Base-by-base conservation (phyloP, 2,888 invertebrate species). In the Hydroisotoma schaefferi region DNA sequence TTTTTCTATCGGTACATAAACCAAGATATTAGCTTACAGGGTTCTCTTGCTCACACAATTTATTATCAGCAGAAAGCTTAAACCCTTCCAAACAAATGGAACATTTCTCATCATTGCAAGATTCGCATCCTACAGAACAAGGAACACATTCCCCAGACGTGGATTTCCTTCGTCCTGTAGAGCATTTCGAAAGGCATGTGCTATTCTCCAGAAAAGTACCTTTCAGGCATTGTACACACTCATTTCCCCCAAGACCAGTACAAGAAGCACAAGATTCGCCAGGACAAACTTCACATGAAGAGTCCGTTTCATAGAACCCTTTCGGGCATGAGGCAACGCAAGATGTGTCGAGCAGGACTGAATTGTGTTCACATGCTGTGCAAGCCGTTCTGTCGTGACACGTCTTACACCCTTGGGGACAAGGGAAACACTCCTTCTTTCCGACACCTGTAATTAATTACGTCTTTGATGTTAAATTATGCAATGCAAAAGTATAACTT, bases 351-450 rank as follows among this genome's bases (percentile, higher is more conserved):
- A 87, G 85, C 74, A 92, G 84, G 52, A 92, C 86, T 65, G 93
- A 80, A 75, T 92, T 90, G 77, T 90, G 90, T 74, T 91, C 90
- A 76, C 93, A 93, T 70, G 88, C 89, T 43, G 87, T 88, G 75
- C 93, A 93, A 68, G 85, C 84, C 73, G 90, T 87, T 2, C 90
- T 87, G 67, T 86, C 82, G 71, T 89, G 88, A 70, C 88, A 87
- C 74, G 92, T 92, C 61, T 88, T 88, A 26, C 86, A 87, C 75
- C 93, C 91, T 75, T 91, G 90, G 8, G 89, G 85, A 75, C 93
- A 93, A 0, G 90, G 87, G 4, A 88, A 84, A 76, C 93, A 93
- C 0, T 87, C 86, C 66, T 85, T 85, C 59, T 88, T 81, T 65
- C 84, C 84, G 46, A 81, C 81, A 75, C 87, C 87, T 84, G 74